These are phyloP conservation scores for Sebastes taczanowskii DNA, from an alignment of 2,797 vertebrate genomes.

Conservation along the genomic window DNA sequence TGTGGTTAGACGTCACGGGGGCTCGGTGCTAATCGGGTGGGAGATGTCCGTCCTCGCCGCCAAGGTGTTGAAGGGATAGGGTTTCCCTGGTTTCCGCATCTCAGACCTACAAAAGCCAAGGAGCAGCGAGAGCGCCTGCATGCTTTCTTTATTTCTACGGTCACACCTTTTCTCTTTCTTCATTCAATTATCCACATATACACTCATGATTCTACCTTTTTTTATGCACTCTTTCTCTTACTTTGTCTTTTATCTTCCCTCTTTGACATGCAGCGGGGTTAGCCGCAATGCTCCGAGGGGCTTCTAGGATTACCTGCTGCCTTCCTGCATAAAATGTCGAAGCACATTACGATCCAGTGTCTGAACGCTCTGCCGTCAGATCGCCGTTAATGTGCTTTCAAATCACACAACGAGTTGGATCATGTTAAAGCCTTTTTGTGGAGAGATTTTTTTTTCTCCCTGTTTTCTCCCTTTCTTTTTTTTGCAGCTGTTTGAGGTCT, in stretches of 20 bases:
- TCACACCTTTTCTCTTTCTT: neutral
- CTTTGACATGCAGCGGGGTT: slow-evolving; percentile 1
- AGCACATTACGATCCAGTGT: slow-evolving; percentile 41
- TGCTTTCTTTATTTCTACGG: neutral
- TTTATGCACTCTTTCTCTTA: neutral
- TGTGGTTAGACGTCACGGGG: slow-evolving; percentile 14
- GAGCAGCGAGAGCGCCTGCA: slow-evolving; percentile 5
- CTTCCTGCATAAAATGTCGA: slow-evolving; percentile 44
- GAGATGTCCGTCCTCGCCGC: slow-evolving; percentile 63
- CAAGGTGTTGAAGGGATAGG: slow-evolving; percentile 58
- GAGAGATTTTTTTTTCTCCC: neutral
- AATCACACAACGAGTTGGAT: slow-evolving; percentile 43
- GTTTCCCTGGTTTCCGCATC: slow-evolving; percentile 55
- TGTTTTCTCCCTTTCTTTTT: slow-evolving; percentile 6
- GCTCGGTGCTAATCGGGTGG: slow-evolving; percentile 50
- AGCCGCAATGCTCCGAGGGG: slow-evolving; percentile 36
- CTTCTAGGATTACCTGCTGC: slow-evolving; percentile 61
- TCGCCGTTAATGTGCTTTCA: slow-evolving; percentile 50
- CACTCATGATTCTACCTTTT: neutral
- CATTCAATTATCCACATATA: neutral
- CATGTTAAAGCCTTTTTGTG: slow-evolving; percentile 53
- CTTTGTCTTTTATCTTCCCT: slow-evolving; percentile 1
- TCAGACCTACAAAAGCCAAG: slow-evolving; percentile 54
- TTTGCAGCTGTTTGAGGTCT: slow-evolving; percentile 61
- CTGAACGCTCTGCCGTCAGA: slow-evolving; percentile 34